Base-by-base conservation (phyloP, 2,888 invertebrate species). In the Zygogramma bicolorata region DNA sequence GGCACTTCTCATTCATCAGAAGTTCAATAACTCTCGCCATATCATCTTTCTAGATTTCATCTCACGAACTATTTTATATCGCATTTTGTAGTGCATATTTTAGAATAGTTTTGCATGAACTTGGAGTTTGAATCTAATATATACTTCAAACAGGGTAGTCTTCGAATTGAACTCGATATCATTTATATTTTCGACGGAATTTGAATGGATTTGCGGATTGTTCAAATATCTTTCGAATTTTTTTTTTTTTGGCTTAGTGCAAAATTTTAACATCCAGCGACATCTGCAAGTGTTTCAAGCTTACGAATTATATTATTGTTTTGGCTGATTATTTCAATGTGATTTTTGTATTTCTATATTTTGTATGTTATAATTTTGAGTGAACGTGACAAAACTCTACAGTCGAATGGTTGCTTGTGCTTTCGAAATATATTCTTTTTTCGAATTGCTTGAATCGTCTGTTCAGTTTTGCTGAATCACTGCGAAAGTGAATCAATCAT, bases 311-410 rank as follows among this genome's bases (percentile, higher is more conserved):
- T 66, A 70, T 62, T 65, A 74, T 71, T 65, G 62, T 74, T 77
- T 77, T 79, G 77, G 79, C 77, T 78, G 77, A 73, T 66, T 74
- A 68, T 75, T 69, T 67, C 68, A 66, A 49, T 78, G 59, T 71
- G 42, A 63, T 70, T 74, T 73, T 53, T 53, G 53, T 25, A 53
- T 53, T 53, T 53, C 25, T 53, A 53, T 22, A 53, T 53, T 53
- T 53, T 53, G 27, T 53, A 53, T 53, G 15, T 53, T 53, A 53
- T 53, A 15, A 53, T 53, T 53, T 53, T 6, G 25, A 53, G 53
- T n/a, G 53, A n/a, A 13, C 6, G 49, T 49, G 22, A 13, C 8
- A n/a, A 10, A 53, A n/a, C 53, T 53, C n/a, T 7, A 53, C 53
- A 53, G 53, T 25, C 53, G 13, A 53, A 22, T 53, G 10, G 38